Evolutionary conservation across 2,113 vertebrate genomes (phyloP).

Genomic region (Fukomys damarensis): DNA sequence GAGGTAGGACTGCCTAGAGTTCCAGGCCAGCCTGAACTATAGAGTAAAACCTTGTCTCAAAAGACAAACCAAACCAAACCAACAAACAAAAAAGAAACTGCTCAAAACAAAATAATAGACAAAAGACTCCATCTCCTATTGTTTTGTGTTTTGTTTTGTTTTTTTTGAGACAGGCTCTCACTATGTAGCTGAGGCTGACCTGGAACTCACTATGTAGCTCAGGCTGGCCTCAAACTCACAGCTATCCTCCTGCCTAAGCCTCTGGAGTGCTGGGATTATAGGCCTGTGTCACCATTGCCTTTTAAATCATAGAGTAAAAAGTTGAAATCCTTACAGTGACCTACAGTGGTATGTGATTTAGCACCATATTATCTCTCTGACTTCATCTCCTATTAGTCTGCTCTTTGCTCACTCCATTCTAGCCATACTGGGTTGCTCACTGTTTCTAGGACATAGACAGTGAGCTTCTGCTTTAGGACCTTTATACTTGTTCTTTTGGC

Average conservation of each 20-base stretch:
- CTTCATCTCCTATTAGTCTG: neutral
- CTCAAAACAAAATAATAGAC: neutral
- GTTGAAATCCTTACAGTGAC: constrained; percentile 31
- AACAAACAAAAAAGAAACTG: neutral
- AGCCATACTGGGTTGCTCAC: neutral
- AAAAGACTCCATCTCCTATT: neutral
- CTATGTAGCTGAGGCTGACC: too few species aligned
- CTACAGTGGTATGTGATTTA: neutral
- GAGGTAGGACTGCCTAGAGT: neutral
- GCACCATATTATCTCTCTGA: neutral
- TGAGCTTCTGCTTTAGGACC: neutral
- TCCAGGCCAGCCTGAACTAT: neutral
- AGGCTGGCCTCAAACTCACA: too few species aligned
- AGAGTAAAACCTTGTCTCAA: neutral
- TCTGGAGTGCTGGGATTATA: too few species aligned
- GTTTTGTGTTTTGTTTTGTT: too few species aligned
- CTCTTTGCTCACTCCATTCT: constrained; percentile 14
- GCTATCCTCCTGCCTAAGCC: too few species aligned
- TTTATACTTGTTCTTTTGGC: constrained; percentile 1
- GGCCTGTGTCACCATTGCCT: neutral
- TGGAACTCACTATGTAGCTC: too few species aligned
- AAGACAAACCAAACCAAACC: neutral
- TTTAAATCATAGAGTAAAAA: constrained; percentile 16
- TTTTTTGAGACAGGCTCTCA: too few species aligned
- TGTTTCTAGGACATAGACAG: neutral